Evolutionary conservation across 1,140 invertebrate genomes (phyloP), one percentile per base, ranked within the genome.

Genomic region (Apis cerana): DNA sequence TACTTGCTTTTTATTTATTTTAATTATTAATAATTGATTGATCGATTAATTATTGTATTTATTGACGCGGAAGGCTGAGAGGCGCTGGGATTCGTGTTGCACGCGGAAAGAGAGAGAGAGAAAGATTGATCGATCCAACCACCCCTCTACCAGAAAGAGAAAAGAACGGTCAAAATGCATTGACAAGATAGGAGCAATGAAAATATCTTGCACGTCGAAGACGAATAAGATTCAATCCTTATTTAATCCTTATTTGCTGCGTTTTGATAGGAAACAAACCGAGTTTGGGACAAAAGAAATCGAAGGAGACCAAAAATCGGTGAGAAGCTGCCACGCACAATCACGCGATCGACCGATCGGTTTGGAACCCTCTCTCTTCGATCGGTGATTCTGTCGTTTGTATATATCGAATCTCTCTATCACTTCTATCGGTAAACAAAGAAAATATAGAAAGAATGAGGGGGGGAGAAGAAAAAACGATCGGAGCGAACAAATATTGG

Each of bases 1-100:
- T 86, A 85, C 74, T 85, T 82, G 83, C 84, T 90, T 87, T 85
- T 90, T 92, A 91, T 91, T 92, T 91, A 92, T 91, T 91, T 90
- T 89, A 86, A 88, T 91, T 87, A 87, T 88, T 86, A 86, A 77
- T 76, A 43, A 59, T 74, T 74, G 56, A 74, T 68, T n/a, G 19
- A 68, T n/a, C 27, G 19, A 59, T 88, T 86, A 88, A 83, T 85
- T 89, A 88, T 86, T 65, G 85, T 91, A 91, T 91, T 91, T 91
- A 91, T 91, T 91, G 86, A 86, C 89, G 88, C 87, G 89, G 84
- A 90, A 27, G 74, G 81, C 83, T 89, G 82, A 87, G 33, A 43
- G 43, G 50, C 21, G 54, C n/a, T 33, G 52, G 27, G 59, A 27
- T 75, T 75, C 58, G 72, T 23, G 69, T 27, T 70, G n/a, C 23